phyloP scores from a whole-genome alignment of 2,113 vertebrate genomes.

The Aphelocoma coerulescens region DNA sequence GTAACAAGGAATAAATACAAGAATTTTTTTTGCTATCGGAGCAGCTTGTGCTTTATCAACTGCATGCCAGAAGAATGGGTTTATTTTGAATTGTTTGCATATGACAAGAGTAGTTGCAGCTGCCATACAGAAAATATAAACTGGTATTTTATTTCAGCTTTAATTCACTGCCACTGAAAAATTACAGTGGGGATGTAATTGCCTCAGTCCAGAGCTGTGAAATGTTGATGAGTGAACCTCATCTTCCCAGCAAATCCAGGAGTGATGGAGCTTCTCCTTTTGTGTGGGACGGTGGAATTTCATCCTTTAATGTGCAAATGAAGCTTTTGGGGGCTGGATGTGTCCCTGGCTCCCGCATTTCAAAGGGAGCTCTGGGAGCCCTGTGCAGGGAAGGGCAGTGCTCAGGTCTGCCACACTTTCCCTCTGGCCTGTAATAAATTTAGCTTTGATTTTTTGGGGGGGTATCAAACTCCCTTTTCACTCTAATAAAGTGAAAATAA shows the following conservation, averaged over 20 bases:
- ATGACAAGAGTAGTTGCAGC: background rate
- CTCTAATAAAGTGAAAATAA: background rate
- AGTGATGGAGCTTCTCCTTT: background rate
- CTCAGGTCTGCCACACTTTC: background rate
- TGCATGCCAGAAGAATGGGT: background rate
- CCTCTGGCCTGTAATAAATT: background rate
- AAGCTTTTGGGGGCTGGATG: background rate
- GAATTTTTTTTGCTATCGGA: background rate
- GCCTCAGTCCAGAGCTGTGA: background rate
- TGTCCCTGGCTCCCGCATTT: background rate
- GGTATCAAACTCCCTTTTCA: background rate
- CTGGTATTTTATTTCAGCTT: background rate
- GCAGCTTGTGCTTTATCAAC: background rate
- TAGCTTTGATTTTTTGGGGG: background rate
- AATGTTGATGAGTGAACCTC: background rate
- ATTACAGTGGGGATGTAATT: background rate
- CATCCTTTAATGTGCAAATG: background rate
- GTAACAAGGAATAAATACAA: background rate
- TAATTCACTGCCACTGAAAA: background rate
- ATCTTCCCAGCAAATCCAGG: background rate
- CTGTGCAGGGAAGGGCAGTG: background rate
- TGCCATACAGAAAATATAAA: background rate
- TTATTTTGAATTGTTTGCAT: background rate
- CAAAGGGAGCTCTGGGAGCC: background rate
- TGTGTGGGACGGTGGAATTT: background rate